phyloP scores from a whole-genome alignment of 2,797 vertebrate genomes.

The Falco naumanni region DNA sequence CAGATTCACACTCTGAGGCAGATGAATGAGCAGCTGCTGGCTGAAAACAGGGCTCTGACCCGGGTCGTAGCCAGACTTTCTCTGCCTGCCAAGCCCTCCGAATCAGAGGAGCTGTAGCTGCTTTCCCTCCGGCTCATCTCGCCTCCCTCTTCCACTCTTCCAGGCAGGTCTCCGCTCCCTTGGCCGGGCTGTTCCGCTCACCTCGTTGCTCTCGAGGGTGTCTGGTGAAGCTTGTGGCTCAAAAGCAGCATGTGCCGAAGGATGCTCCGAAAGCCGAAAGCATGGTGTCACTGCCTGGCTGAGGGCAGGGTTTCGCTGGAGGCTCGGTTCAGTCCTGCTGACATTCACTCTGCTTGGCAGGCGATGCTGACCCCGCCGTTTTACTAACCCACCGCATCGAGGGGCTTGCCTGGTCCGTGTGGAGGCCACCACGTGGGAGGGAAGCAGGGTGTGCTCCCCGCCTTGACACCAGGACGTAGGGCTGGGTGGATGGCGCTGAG shows the following conservation, averaged over 20 bases:
- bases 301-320: neutral
- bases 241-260: neutral
- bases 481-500: neutral
- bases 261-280: neutral
- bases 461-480: too few species aligned
- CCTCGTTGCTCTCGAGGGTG: neutral
- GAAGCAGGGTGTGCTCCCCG: neutral
- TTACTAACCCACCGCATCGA: neutral
- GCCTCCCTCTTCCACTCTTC: constrained; percentile 79
- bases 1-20: constrained; percentile 90
- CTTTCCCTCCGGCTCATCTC: constrained; percentile 75
- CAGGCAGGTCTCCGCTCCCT: constrained; percentile 86
- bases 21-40: constrained; percentile 90
- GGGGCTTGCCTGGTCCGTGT: neutral
- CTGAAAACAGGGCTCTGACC: constrained; percentile 94
- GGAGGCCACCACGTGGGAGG: neutral
- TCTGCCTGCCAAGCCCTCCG: constrained; percentile 85
- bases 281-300: neutral
- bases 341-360: neutral
- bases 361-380: neutral
- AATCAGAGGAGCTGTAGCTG: constrained; percentile 92
- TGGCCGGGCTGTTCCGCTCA: neutral
- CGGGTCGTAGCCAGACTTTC: constrained; percentile 90
- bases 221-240: neutral
- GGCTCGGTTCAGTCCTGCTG: neutral